Percentiles rank a stretch among this genome's conserved stretches.
phyloP scores from a whole-genome alignment of 2,888 invertebrate genomes.

The Heliconius hortense region DNA sequence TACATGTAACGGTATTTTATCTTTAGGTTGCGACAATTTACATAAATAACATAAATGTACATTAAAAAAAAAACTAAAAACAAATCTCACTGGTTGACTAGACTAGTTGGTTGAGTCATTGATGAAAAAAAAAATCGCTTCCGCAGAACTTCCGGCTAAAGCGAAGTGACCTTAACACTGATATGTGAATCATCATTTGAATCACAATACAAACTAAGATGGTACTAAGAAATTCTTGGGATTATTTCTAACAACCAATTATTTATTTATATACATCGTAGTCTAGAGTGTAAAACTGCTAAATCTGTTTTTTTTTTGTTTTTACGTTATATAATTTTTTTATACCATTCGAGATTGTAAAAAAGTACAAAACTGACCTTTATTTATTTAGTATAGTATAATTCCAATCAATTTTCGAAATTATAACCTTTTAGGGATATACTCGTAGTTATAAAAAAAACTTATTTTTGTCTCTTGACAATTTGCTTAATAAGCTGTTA shows the following conservation, averaged over 20 bases:
- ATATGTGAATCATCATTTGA: conserved; percentile 36
- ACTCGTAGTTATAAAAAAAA: too few species aligned
- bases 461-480: too few species aligned
- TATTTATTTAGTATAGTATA: too few species aligned
- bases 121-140: conserved; percentile 43
- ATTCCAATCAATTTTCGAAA: too few species aligned
- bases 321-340: too few species aligned
- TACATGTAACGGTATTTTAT: conserved; percentile 13
- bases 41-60: conserved; percentile 7
- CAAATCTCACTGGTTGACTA: conserved; percentile 25
- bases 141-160: conserved; percentile 46
- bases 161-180: conserved; percentile 41
- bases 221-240: conserved; percentile 3
- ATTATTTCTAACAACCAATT: not conserved
- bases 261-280: not conserved
- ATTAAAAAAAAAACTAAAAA: conserved; percentile 5
- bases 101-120: conserved; percentile 44
- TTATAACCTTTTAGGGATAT: too few species aligned
- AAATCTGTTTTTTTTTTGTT: too few species aligned
- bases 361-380: too few species aligned
- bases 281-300: too few species aligned
- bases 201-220: conserved; percentile 18
- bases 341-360: too few species aligned
- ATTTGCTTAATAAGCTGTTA: too few species aligned
- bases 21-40: conserved; percentile 6